A percentile compares a stretch with the other conserved stretches of the same genome.
These are phyloP conservation scores for Thalassarche chlororhynchos DNA, from an alignment of 2,113 vertebrate species.

Conservation along the genomic window DNA sequence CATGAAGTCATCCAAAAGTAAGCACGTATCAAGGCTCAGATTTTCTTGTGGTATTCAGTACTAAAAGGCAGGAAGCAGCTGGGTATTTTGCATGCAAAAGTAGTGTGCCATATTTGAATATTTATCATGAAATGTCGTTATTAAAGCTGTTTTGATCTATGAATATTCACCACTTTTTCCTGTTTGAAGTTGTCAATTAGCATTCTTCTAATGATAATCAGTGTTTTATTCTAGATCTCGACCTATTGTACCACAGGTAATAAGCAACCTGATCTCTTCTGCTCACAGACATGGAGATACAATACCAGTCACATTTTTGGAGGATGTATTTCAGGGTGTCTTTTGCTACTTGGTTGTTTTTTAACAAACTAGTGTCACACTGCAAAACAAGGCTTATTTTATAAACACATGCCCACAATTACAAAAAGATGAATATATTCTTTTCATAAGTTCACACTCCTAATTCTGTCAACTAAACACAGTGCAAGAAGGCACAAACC, in stretches of 20 bases:
- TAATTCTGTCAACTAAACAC: neutral
- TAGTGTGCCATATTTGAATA: neutral
- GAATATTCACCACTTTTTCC: neutral
- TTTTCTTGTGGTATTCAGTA: neutral
- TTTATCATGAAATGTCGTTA: neutral
- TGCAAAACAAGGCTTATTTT: neutral
- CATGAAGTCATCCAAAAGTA: neutral
- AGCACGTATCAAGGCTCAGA: neutral
- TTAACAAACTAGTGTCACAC: neutral
- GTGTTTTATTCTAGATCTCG: neutral
- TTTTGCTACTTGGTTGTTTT: neutral
- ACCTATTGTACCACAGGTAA: neutral
- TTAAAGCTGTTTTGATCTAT: neutral
- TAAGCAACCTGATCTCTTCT: neutral
- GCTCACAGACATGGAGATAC: neutral
- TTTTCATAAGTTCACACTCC: neutral
- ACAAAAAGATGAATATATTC: neutral
- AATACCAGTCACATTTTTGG: neutral
- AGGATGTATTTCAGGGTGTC: neutral
- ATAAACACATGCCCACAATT: neutral
- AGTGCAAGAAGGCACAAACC: neutral
- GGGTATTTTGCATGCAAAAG: neutral
- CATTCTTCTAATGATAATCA: conserved; percentile 3
- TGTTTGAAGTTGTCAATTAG: conserved; percentile 10
- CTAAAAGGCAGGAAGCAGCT: conserved; percentile 1